A percentile compares a stretch with the other conserved stretches of the same genome.
Evolutionary conservation across 92 coral and sea anemone genomes (phyloP).

Genomic region (Plumapathes pennacea): DNA sequence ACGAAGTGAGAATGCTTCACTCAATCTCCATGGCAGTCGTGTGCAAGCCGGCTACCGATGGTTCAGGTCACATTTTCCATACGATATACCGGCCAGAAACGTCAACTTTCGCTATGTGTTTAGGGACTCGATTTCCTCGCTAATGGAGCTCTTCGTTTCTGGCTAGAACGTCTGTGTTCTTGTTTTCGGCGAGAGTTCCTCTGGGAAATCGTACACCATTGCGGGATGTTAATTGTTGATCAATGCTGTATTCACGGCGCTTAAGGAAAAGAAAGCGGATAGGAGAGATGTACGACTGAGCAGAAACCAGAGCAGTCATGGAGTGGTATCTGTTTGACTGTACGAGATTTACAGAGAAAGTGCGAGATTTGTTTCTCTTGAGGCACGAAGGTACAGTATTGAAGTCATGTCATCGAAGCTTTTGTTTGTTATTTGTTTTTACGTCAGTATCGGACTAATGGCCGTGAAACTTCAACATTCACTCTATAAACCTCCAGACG

Average conservation of each 20-base stretch:
- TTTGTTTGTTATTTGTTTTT: no score
- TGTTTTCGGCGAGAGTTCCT: slow-evolving; percentile 73
- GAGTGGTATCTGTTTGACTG: slow-evolving; percentile 38
- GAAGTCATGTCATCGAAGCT: no score
- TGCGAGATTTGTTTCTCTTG: slow-evolving; percentile 59
- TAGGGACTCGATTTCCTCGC: slow-evolving; percentile 60
- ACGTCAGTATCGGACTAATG: no score
- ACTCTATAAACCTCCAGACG: no score
- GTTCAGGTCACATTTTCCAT: slow-evolving; percentile 64
- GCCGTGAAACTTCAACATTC: no score
- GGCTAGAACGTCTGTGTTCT: slow-evolving; percentile 80
- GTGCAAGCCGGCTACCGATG: slow-evolving; percentile 58
- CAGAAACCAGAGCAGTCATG: slow-evolving; percentile 29
- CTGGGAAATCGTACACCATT: slow-evolving; percentile 78
- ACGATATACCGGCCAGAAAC: slow-evolving; percentile 62
- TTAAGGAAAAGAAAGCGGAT: slow-evolving; percentile 30
- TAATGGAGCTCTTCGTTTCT: slow-evolving; percentile 60
- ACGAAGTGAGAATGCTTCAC: slow-evolving; percentile 59
- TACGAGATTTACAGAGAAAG: slow-evolving; percentile 69
- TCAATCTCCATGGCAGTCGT: slow-evolving; percentile 73
- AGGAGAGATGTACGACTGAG: slow-evolving; percentile 42
- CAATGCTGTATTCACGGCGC: slow-evolving; percentile 67
- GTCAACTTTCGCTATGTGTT: slow-evolving; percentile 61
- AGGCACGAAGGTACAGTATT: slow-evolving; percentile 66
- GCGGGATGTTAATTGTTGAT: slow-evolving; percentile 75